These are phyloP conservation scores for Ormyrus pomaceus DNA, from an alignment of 2,888 invertebrate genomes.

Conservation along the genomic window DNA sequence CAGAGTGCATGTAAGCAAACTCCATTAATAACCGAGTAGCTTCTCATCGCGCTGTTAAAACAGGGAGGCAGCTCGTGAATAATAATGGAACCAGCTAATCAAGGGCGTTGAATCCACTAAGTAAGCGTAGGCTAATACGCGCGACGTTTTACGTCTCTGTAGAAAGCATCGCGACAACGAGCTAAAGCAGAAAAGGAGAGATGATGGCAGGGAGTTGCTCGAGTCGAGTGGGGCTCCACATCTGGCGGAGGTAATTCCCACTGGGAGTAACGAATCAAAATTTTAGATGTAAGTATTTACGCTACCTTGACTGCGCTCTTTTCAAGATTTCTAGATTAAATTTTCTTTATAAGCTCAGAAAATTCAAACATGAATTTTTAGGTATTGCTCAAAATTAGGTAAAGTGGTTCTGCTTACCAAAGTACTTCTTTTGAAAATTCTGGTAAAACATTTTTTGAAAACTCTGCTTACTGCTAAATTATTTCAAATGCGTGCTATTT, in stretches of 20 bases:
- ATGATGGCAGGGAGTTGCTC: background rate
- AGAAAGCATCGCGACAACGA: background rate
- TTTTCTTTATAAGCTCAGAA: background rate
- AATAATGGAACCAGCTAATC: constrained; percentile 44
- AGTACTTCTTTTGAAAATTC: too few species aligned
- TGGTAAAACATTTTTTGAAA: too few species aligned
- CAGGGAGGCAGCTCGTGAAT: constrained; percentile 8
- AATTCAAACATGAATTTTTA: too few species aligned
- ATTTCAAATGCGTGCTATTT: too few species aligned
- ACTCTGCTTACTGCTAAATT: too few species aligned
- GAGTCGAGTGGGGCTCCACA: background rate
- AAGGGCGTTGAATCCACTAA: constrained; percentile 28
- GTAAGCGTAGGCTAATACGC: constrained; percentile 3
- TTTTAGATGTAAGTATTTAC: constrained; percentile 1
- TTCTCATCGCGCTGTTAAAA: constrained; percentile 11
- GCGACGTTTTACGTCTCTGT: background rate
- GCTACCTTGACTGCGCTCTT: background rate
- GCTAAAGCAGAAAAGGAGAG: background rate
- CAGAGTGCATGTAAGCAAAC: constrained; percentile 13
- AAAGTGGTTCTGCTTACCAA: too few species aligned
- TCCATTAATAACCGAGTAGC: constrained; percentile 39
- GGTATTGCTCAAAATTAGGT: too few species aligned
- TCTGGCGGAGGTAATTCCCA: too few species aligned
- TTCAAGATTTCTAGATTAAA: constrained; percentile 31
- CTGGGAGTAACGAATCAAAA: background rate